A percentile compares a stretch with the other conserved stretches of the same genome.
Conservation (phyloP, 2,888 invertebrate genomes). For the Aricia artaxerxes region DNA sequence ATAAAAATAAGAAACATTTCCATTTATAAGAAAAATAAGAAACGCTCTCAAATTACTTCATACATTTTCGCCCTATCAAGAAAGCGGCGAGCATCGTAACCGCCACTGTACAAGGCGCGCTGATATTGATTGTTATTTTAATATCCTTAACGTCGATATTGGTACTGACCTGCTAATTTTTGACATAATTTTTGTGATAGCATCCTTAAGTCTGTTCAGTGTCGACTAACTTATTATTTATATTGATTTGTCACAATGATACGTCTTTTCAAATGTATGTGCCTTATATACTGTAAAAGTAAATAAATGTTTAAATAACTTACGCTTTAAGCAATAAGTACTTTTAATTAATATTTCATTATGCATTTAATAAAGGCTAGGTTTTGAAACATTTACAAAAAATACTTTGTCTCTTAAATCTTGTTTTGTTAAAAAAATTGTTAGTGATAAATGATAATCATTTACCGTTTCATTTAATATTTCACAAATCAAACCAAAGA, state of each 20-base stretch:
- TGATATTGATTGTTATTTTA: no score
- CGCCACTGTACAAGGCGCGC: no score
- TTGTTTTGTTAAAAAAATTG: background rate
- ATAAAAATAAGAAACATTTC: no score
- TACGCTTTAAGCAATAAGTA: background rate
- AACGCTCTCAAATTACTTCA: no score
- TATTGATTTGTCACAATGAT: constrained; percentile 1
- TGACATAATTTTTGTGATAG: no score
- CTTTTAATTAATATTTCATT: constrained; percentile 1
- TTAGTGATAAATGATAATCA: no score
- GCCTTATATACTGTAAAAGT: background rate
- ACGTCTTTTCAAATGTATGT: background rate
- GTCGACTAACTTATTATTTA: background rate
- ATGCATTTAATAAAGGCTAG: constrained; percentile 2
- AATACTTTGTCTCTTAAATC: background rate
- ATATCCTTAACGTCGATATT: no score
- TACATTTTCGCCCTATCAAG: no score
- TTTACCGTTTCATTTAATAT: background rate
- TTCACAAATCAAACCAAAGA: background rate
- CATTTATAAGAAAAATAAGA: no score
- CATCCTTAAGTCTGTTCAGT: no score
- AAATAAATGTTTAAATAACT: background rate
- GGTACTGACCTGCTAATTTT: no score
- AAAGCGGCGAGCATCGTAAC: no score
- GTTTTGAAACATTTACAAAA: background rate